Evolutionary conservation across 2,888 invertebrate genomes (phyloP).

Genomic region (Germaria angustata): DNA sequence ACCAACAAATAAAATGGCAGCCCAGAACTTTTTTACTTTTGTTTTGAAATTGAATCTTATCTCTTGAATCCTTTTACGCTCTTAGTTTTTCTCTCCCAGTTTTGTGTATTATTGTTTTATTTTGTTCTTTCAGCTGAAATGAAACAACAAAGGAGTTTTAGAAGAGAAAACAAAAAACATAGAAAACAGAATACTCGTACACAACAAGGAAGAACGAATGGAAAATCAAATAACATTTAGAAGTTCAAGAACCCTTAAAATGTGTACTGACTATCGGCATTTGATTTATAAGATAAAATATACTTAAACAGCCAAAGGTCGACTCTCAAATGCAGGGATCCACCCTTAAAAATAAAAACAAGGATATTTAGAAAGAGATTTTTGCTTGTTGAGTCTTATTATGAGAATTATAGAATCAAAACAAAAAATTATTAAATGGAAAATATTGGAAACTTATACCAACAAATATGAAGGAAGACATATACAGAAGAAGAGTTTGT

Average conservation of each 20-base stretch:
- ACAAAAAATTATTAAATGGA: slow-evolving; percentile 20
- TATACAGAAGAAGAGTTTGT: too few species aligned
- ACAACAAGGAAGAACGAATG: slow-evolving; percentile 21
- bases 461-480: too few species aligned
- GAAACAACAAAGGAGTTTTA: not conserved
- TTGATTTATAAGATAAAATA: not conserved
- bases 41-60: not conserved
- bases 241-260: slow-evolving; percentile 58
- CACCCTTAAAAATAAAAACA: slow-evolving; percentile 46
- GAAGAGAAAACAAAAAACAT: not conserved
- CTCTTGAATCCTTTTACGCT: not conserved
- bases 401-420: slow-evolving; percentile 32
- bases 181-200: not conserved
- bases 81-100: not conserved
- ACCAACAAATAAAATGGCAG: not conserved
- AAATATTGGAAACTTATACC: too few species aligned
- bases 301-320: not conserved
- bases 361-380: too few species aligned
- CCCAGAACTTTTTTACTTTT: not conserved
- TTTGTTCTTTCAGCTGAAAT: not conserved
- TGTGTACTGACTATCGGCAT: slow-evolving; percentile 26
- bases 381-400: too few species aligned
- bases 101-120: not conserved
- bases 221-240: slow-evolving; percentile 4
- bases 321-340: slow-evolving; percentile 16